These are phyloP conservation scores for Microchrysa polita DNA, from an alignment of 2,888 invertebrate species.

Conservation along the genomic window DNA sequence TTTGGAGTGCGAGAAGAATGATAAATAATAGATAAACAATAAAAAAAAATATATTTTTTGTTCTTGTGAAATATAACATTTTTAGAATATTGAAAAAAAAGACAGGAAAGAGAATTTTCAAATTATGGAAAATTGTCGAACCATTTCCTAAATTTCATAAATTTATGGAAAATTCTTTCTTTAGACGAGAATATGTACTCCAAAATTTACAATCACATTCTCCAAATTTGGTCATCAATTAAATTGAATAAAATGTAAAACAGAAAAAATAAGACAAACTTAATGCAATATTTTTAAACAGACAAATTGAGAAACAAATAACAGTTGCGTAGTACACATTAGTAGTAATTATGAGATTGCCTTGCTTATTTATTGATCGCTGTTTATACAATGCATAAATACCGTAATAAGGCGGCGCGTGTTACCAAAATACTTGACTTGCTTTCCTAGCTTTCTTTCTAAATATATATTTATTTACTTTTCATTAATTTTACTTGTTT, in stretches of 20 bases:
- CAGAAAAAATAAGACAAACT: not conserved
- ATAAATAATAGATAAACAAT: not conserved
- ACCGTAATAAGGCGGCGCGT: conserved; percentile 35
- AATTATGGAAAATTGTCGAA: too few relatives aligned
- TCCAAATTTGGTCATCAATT: not conserved
- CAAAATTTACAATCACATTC: too few relatives aligned
- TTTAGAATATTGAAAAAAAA: too few relatives aligned
- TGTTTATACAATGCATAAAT: conserved; percentile 33
- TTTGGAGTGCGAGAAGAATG: not conserved
- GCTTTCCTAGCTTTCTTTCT: not conserved
- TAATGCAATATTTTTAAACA: not conserved
- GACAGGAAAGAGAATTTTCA: too few relatives aligned
- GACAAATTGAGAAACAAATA: not conserved
- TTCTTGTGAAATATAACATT: too few relatives aligned
- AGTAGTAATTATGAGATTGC: conserved; percentile 2
- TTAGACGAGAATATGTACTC: too few relatives aligned
- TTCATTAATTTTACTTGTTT: too few relatives aligned
- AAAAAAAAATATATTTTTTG: not conserved
- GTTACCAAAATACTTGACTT: conserved; percentile 31
- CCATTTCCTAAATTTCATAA: too few relatives aligned
- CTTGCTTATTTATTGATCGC: not conserved
- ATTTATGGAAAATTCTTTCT: too few relatives aligned
- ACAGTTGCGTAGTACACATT: not conserved
- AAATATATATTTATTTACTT: conserved; percentile 1
- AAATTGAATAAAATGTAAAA: not conserved